A percentile compares a stretch with the other conserved stretches of the same genome.
phyloP scores from a whole-genome alignment of 2,113 vertebrate genomes.

The Trichomycterus rosablanca region DNA sequence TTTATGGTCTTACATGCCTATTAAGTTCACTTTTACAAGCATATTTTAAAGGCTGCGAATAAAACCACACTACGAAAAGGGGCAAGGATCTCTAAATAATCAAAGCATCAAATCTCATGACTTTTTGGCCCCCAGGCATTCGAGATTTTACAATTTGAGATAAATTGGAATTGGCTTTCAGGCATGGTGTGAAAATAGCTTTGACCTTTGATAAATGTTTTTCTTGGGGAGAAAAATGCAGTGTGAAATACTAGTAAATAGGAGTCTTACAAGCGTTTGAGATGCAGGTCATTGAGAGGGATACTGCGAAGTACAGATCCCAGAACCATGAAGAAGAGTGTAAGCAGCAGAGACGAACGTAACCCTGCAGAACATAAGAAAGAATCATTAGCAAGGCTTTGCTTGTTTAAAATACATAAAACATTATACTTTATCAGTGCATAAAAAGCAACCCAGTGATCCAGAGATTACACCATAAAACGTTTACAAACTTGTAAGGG shows the following conservation, averaged over 20 bases:
- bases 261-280: constrained; percentile 77
- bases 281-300: constrained; percentile 71
- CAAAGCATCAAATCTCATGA: constrained; percentile 12
- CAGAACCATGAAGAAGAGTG: constrained; percentile 84
- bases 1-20: background rate
- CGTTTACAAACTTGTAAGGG: no score
- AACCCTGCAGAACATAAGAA: constrained; percentile 72
- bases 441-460: no score
- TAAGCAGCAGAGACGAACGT: constrained; percentile 83
- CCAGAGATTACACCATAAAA: no score
- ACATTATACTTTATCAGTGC: no score
- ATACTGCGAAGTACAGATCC: constrained; percentile 81
- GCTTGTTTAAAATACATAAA: no score
- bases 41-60: background rate
- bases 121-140: background rate
- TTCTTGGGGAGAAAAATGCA: background rate
- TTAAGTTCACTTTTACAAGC: constrained; percentile 1
- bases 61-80: constrained; percentile 3
- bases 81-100: constrained; percentile 7
- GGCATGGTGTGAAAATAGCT: background rate
- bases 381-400: background rate
- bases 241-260: no score
- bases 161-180: constrained; percentile 8
- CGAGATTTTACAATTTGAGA: constrained; percentile 6
- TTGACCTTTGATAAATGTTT: constrained; percentile 2